Conservation (phyloP, 1,140 invertebrate species). For the Heliconius eleuchia region DNA sequence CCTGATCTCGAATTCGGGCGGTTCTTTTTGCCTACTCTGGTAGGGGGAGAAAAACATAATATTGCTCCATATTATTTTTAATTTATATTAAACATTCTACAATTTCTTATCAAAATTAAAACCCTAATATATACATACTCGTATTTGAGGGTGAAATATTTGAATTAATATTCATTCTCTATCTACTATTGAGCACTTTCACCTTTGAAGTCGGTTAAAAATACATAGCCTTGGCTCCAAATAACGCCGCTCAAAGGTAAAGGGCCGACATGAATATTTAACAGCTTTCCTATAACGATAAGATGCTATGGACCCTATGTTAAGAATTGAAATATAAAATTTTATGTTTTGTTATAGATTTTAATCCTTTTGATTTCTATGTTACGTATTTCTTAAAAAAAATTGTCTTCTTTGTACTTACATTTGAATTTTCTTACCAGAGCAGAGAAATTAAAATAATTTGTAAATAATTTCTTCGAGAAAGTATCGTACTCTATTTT, state of each 20-base stretch:
- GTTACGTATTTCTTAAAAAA: too few species aligned
- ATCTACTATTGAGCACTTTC: not conserved
- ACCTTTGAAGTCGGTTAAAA: constrained; percentile 17
- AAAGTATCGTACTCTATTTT: too few species aligned
- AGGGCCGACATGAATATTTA: constrained; percentile 31
- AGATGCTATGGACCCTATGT: not conserved
- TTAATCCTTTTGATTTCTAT: too few species aligned
- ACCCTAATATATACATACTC: not conserved
- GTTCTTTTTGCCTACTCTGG: too few species aligned
- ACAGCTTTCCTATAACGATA: constrained; percentile 15
- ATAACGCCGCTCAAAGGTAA: constrained; percentile 15
- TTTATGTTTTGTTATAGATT: not conserved
- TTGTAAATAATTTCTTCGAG: too few species aligned
- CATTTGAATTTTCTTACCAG: too few species aligned
- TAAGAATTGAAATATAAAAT: not conserved
- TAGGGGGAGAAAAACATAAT: too few species aligned
- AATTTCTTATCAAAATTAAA: not conserved
- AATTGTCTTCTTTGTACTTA: too few species aligned
- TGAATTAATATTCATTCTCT: not conserved
- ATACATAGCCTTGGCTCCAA: constrained; percentile 13
- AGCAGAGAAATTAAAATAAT: too few species aligned
- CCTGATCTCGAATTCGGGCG: too few species aligned
- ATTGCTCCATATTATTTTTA: not conserved
- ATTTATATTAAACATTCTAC: not conserved
- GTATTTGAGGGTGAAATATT: not conserved